phyloP scores from a whole-genome alignment of 2,888 invertebrate species.

The Chymomyza amoena region DNA sequence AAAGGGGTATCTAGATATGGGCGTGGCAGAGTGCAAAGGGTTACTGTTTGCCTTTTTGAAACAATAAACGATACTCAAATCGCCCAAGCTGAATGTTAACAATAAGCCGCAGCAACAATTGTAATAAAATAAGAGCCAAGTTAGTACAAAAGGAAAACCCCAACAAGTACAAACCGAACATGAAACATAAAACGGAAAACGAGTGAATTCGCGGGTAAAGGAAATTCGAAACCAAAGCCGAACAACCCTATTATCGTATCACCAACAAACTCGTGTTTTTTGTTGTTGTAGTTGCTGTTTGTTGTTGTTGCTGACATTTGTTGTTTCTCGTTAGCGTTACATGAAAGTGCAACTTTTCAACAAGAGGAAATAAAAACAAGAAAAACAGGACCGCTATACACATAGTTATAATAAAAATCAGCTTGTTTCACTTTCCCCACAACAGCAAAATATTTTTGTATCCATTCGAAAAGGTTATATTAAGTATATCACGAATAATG shows the following conservation, averaged over 20 bases:
- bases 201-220: neutral
- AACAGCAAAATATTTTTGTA: neutral
- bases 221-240: neutral
- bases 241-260: neutral
- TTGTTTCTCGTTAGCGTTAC: conserved; percentile 50
- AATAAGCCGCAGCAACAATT: conserved; percentile 49
- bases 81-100: conserved; percentile 60
- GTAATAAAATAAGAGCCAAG: conserved; percentile 71
- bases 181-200: conserved; percentile 34
- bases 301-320: neutral
- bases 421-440: conserved; percentile 54
- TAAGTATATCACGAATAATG: neutral
- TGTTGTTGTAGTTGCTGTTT: too few species aligned
- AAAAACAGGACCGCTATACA: conserved; percentile 47
- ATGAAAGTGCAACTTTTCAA: conserved; percentile 69
- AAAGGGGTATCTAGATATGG: neutral
- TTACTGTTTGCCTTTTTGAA: neutral
- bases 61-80: conserved; percentile 29
- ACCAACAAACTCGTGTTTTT: conserved; percentile 11
- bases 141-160: conserved; percentile 58
- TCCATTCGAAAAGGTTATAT: neutral
- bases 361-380: conserved; percentile 34
- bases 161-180: conserved; percentile 49
- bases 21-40: neutral
- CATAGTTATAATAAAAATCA: conserved; percentile 65